Evolutionary conservation across 2,888 invertebrate genomes (phyloP).

Genomic region (Meta bourneti): DNA sequence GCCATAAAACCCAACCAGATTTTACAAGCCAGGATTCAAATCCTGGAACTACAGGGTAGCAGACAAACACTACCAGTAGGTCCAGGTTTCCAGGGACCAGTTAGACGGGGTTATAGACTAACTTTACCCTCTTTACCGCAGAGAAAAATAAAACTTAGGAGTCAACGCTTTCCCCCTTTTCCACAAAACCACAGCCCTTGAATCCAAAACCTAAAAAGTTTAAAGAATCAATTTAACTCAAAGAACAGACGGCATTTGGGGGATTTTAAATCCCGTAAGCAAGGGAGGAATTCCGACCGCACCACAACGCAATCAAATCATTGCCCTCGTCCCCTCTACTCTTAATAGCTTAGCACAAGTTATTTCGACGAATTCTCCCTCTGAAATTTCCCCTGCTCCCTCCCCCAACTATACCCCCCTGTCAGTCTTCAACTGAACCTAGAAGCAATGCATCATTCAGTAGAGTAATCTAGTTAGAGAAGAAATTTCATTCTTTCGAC

Average conservation of each 20-base stretch:
- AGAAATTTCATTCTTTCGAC: slow-evolving; percentile 4
- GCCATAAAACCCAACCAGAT: too few species aligned
- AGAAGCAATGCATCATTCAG: slow-evolving; percentile 52
- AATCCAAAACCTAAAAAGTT: slow-evolving; percentile 43
- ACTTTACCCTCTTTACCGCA: too few species aligned
- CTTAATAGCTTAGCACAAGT: slow-evolving; percentile 48
- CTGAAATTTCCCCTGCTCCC: too few species aligned
- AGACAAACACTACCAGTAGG: too few species aligned
- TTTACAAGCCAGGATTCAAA: too few species aligned
- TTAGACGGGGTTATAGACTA: too few species aligned
- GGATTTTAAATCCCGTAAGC: slow-evolving; percentile 12
- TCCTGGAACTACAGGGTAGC: too few species aligned
- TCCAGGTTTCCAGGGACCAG: too few species aligned
- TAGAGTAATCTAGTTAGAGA: slow-evolving; percentile 45
- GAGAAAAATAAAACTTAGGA: too few species aligned
- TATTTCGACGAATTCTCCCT: not conserved
- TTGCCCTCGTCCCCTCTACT: slow-evolving; percentile 9
- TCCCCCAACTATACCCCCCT: not conserved
- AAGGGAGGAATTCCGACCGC: slow-evolving; percentile 16
- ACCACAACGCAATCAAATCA: slow-evolving; percentile 48
- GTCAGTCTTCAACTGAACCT: not conserved
- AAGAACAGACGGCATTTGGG: not conserved
- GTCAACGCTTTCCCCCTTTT: too few species aligned
- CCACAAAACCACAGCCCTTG: not conserved
- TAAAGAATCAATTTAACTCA: slow-evolving; percentile 42